Evolutionary conservation across 2,888 invertebrate genomes (phyloP).

Genomic region (Rosalia funebris): DNA sequence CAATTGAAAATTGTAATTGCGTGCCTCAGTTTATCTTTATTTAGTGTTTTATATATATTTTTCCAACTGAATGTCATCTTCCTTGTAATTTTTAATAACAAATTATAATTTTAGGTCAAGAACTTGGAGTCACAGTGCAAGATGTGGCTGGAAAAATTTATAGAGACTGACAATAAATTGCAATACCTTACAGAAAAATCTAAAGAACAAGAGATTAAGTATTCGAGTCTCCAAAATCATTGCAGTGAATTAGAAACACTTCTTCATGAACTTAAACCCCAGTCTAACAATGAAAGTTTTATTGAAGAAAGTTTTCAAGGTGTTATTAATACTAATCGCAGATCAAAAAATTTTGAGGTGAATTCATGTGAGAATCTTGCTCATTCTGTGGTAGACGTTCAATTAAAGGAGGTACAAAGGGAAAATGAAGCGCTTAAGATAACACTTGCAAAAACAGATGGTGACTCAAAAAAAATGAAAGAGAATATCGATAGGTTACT

Average conservation of each 20-base stretch:
- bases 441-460: slow-evolving; percentile 27
- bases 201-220: slow-evolving; percentile 51
- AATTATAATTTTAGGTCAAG: slow-evolving; percentile 62
- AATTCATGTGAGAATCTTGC: slow-evolving; percentile 56
- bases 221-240: slow-evolving; percentile 50
- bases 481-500: slow-evolving; percentile 7
- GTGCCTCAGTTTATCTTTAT: no score
- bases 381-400: slow-evolving; percentile 61
- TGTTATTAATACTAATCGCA: slow-evolving; percentile 27
- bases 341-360: slow-evolving; percentile 37
- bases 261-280: slow-evolving; percentile 62
- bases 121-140: slow-evolving; percentile 58
- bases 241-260: slow-evolving; percentile 61
- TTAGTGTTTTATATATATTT: no score
- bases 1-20: no score
- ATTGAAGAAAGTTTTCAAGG: slow-evolving; percentile 42
- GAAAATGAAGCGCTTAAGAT: slow-evolving; percentile 50
- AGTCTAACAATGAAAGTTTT: slow-evolving; percentile 47
- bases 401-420: slow-evolving; percentile 58
- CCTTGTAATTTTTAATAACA: no score
- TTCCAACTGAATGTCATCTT: no score
- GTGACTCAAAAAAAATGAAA: slow-evolving; percentile 9
- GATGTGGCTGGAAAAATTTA: slow-evolving; percentile 54
- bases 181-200: slow-evolving; percentile 50
- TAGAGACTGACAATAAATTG: slow-evolving; percentile 52